Conservation (phyloP, 2,888 invertebrate genomes). For the Drosophila koepferae region DNA sequence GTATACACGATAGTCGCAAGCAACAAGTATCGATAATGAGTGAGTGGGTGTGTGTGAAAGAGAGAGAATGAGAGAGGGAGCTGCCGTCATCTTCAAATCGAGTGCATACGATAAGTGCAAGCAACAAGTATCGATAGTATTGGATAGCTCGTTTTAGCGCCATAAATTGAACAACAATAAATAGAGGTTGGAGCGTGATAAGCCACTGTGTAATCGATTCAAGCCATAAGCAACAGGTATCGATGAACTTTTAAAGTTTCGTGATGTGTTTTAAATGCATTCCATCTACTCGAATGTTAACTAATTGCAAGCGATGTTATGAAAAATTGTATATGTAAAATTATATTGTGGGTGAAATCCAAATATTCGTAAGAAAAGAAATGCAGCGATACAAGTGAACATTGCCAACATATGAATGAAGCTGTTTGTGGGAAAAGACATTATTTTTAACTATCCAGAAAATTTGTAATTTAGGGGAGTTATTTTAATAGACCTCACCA, state of each 20-base stretch:
- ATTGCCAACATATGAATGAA: neutral
- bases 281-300: neutral
- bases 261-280: neutral
- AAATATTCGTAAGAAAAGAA: neutral
- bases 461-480: neutral
- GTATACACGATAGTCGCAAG: slow-evolving; percentile 30
- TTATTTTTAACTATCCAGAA: neutral
- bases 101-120: slow-evolving; percentile 29
- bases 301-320: neutral
- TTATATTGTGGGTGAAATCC: neutral
- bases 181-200: neutral
- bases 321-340: neutral
- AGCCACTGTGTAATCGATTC: neutral
- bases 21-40: slow-evolving; percentile 37
- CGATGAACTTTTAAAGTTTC: neutral
- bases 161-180: neutral
- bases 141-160: neutral
- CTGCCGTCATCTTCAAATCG: slow-evolving; percentile 32
- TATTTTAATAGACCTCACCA: neutral
- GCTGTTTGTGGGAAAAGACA: neutral
- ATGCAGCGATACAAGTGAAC: neutral
- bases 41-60: neutral
- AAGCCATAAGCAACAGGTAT: slow-evolving; percentile 3
- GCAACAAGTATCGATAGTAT: slow-evolving; percentile 35
- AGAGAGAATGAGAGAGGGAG: neutral